Evolutionary conservation across 2,797 vertebrate species (phyloP).

Genomic region (Coilia nasus): DNA sequence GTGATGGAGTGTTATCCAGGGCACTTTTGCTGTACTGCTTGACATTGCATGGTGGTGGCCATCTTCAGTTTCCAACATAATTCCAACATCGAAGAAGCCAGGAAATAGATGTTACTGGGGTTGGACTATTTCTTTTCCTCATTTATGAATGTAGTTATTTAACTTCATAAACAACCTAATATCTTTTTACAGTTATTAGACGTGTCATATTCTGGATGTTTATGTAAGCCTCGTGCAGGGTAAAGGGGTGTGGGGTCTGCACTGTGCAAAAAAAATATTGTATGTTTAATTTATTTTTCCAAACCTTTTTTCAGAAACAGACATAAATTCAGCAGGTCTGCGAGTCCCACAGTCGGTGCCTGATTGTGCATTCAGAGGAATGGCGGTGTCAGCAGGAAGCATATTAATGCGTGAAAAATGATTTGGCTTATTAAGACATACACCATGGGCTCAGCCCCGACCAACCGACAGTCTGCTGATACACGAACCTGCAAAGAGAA

Average conservation of each 20-base stretch:
- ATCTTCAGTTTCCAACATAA: not conserved
- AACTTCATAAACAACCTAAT: not conserved
- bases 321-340: conserved; percentile 80
- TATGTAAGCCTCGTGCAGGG: not conserved
- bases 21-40: not conserved
- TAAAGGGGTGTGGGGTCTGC: not conserved
- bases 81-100: not conserved
- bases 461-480: conserved; percentile 27
- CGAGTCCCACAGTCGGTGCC: conserved; percentile 78
- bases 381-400: conserved; percentile 77
- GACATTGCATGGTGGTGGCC: not conserved
- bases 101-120: not conserved
- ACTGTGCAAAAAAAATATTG: not conserved
- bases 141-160: not conserved
- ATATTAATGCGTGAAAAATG: conserved; percentile 83
- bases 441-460: conserved; percentile 69
- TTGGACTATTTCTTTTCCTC: not conserved
- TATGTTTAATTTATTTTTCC: not conserved
- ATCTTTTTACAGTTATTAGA: too few relatives aligned
- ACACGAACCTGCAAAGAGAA: not conserved
- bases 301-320: conserved; percentile 38
- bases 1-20: not conserved
- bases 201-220: not conserved
- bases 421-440: conserved; percentile 81
- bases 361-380: conserved; percentile 77